Conservation (phyloP, 2,797 vertebrate species). For the Sebastes jordani region DNA sequence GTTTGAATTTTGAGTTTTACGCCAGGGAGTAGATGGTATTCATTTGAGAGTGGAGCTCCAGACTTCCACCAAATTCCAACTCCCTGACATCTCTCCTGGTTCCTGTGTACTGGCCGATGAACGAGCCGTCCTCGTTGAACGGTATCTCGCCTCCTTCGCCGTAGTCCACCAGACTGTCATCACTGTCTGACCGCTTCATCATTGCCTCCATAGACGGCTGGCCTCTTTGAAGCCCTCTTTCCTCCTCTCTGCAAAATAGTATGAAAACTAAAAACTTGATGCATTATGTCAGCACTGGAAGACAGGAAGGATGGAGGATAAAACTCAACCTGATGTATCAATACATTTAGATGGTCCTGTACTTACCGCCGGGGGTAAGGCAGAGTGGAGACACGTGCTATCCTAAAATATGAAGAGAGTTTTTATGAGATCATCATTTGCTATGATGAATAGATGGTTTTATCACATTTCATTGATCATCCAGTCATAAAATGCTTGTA, state of each 20-base stretch:
- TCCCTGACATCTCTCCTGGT: conserved; percentile 91
- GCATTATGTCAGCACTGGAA: background rate
- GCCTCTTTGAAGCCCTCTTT: conserved; percentile 91
- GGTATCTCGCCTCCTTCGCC: conserved; percentile 94
- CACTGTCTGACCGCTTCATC: conserved; percentile 90
- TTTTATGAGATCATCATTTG: conserved; percentile 1
- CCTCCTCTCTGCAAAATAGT: conserved; percentile 88
- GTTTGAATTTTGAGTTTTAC: conserved; percentile 62
- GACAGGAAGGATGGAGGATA: background rate
- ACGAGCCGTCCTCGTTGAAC: conserved; percentile 97
- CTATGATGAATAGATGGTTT: background rate
- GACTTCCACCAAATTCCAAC: conserved; percentile 90
- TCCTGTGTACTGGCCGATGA: conserved; percentile 98
- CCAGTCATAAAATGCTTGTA: background rate
- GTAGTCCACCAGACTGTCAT: conserved; percentile 98
- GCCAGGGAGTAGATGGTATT: conserved; percentile 95
- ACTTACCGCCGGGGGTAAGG: conserved; percentile 82
- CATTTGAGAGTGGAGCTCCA: conserved; percentile 92
- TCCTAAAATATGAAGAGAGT: conserved; percentile 70
- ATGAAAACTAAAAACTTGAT: background rate
- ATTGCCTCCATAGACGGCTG: conserved; percentile 91
- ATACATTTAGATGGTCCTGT: conserved; percentile 3
- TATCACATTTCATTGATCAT: background rate
- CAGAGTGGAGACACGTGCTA: conserved; percentile 80
- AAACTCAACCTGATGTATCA: background rate